These are phyloP conservation scores for Syngnathus scovelli DNA, from an alignment of 2,113 vertebrate genomes.

Conservation along the genomic window DNA sequence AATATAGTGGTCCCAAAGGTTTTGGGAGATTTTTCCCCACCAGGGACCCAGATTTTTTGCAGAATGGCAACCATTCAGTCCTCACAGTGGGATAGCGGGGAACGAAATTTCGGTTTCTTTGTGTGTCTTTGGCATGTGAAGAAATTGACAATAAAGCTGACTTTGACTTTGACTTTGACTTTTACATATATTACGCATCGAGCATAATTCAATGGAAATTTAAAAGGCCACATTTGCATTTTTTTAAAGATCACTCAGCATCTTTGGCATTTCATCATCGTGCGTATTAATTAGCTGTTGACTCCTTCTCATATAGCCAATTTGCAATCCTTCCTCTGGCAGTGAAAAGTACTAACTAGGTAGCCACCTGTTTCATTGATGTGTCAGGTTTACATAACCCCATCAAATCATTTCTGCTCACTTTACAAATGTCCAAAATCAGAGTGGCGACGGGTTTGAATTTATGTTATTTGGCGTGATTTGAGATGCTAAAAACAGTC, in stretches of 20 bases:
- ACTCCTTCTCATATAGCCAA: slow-evolving; percentile 6
- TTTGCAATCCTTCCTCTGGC: not conserved
- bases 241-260: not conserved
- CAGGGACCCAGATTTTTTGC: too few relatives aligned
- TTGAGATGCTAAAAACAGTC: too few relatives aligned
- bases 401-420: not conserved
- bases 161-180: too few relatives aligned
- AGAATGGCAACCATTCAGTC: not conserved
- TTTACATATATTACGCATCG: too few relatives aligned
- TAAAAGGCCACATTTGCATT: not conserved
- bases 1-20: too few relatives aligned
- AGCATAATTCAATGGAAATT: not conserved
- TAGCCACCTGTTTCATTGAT: not conserved
- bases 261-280: not conserved
- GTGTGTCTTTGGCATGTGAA: too few relatives aligned
- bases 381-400: not conserved
- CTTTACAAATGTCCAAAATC: not conserved
- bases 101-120: too few relatives aligned
- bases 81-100: too few relatives aligned
- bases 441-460: not conserved
- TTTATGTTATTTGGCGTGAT: not conserved
- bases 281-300: slow-evolving; percentile 13
- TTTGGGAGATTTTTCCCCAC: too few relatives aligned
- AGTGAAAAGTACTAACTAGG: not conserved
- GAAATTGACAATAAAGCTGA: too few relatives aligned